A percentile compares a stretch with the other conserved stretches of the same genome.
Evolutionary conservation across 2,797 vertebrate species (phyloP).

Genomic region (Manis javanica): DNA sequence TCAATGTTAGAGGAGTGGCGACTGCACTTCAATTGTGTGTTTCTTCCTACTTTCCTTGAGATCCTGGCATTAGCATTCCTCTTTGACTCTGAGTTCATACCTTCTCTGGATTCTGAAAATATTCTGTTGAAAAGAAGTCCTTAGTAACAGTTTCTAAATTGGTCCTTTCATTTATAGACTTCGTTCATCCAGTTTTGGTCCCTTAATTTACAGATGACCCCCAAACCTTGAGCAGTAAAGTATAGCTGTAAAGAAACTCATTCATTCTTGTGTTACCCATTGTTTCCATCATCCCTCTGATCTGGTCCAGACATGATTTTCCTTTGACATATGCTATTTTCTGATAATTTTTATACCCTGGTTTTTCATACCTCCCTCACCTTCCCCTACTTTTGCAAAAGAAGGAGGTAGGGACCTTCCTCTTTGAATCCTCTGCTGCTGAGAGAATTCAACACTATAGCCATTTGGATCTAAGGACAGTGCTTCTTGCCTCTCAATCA

Average conservation of each 20-base stretch:
- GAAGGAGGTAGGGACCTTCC: not conserved
- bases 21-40: not conserved
- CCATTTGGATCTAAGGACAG: not conserved
- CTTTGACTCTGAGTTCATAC: not conserved
- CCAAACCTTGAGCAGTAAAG: slow-evolving; percentile 34
- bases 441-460: not conserved
- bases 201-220: slow-evolving; percentile 63
- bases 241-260: not conserved
- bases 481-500: not conserved
- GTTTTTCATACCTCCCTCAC: not conserved
- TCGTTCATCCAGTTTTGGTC: not conserved
- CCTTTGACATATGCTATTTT: slow-evolving; percentile 17
- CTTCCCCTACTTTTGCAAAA: not conserved
- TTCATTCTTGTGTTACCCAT: slow-evolving; percentile 20
- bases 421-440: not conserved
- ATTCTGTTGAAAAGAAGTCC: not conserved
- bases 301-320: slow-evolving; percentile 30
- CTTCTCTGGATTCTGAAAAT: slow-evolving; percentile 17
- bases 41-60: not conserved
- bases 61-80: not conserved
- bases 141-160: slow-evolving; percentile 43
- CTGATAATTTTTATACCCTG: not conserved
- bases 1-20: fast-evolving
- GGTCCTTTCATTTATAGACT: not conserved
- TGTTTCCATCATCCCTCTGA: slow-evolving; percentile 24